phyloP scores from a whole-genome alignment of 2,797 vertebrate species.

The Ptychadena robeensis region DNA sequence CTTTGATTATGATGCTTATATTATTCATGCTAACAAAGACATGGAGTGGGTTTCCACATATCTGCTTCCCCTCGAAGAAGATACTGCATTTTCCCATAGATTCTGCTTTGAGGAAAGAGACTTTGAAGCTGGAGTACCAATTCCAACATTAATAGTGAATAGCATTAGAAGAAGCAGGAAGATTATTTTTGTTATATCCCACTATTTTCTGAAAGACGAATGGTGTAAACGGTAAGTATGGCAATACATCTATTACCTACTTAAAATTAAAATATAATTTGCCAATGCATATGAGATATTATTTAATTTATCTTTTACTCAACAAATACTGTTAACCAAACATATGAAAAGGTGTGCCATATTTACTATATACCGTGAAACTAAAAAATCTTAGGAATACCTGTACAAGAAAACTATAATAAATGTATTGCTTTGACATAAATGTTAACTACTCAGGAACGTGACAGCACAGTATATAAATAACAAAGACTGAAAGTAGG shows the following conservation, averaged over 20 bases:
- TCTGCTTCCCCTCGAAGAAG: slow-evolving; percentile 81
- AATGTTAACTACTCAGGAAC: too few species aligned
- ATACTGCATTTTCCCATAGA: slow-evolving; percentile 64
- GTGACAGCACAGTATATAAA: too few species aligned
- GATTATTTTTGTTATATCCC: slow-evolving; percentile 89
- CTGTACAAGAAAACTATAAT: too few species aligned
- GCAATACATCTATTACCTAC: not conserved
- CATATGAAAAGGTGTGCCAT: too few species aligned
- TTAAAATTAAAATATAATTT: too few species aligned
- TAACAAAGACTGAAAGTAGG: too few species aligned
- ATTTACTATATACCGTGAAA: too few species aligned
- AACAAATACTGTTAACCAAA: too few species aligned
- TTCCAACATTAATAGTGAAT: slow-evolving; percentile 81
- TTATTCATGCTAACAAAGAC: slow-evolving; percentile 85
- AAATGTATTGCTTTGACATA: too few species aligned
- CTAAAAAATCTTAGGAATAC: too few species aligned
- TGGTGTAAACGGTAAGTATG: slow-evolving; percentile 77
- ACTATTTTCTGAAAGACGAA: slow-evolving; percentile 85
- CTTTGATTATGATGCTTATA: slow-evolving; percentile 85
- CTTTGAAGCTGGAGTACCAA: slow-evolving; percentile 79
- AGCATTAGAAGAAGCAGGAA: slow-evolving; percentile 88
- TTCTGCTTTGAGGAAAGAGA: slow-evolving; percentile 91
- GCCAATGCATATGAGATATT: too few species aligned
- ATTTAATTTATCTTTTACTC: too few species aligned
- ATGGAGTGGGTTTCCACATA: slow-evolving; percentile 83